Base-by-base conservation (phyloP, 1,140 invertebrate genomes). In the Drosophila ogumai region DNA sequence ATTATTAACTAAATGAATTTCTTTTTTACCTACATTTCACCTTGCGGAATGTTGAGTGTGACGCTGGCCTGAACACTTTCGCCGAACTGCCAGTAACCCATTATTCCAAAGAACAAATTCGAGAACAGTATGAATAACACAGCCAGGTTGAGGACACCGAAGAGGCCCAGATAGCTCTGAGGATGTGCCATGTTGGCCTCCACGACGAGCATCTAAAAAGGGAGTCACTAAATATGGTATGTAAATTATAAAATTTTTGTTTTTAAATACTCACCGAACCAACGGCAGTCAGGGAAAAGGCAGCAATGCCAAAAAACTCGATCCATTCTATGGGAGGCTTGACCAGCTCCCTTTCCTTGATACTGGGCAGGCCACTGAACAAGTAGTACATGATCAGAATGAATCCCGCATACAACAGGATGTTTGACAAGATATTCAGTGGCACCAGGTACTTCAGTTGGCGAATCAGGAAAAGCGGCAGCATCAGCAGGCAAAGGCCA, bases 81-180 rank as follows among this genome's bases (percentile, higher is more conserved):
- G 0, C 82, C 82, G 15, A 64, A 87, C 0, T 84, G 79, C 82
- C 82, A 87, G 28, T 87, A 87, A 2, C 82, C 82, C 47, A 87
- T 79, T 1, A 88, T 63, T 13, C 82, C 82, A 8, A 87, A 88
- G 15, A 82, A 75, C 8, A 82, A 47, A 22, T 87, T 87, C 0
- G 79, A 66, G 12, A 79, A 49, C 10, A 87, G 65, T 15, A 87
- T 88, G 17, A 75, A 88, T 0, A 87, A 34, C 0, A 87, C 79
- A 5, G 82, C 79, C 36, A 87, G 8, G 17, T 87, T 87, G 1
- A 87, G 80, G 2, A 87, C 76, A 1, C 82, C 82, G 34, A 66
- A 87, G 19, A 76, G 6, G 6, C 82, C 82, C 12, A 87, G 60
- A 43, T 87, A 87, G 32, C 38, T 63, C 28, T 88, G 28, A 0